phyloP scores from a whole-genome alignment of 2,888 invertebrate species.

The Drosophila paramelanica region DNA sequence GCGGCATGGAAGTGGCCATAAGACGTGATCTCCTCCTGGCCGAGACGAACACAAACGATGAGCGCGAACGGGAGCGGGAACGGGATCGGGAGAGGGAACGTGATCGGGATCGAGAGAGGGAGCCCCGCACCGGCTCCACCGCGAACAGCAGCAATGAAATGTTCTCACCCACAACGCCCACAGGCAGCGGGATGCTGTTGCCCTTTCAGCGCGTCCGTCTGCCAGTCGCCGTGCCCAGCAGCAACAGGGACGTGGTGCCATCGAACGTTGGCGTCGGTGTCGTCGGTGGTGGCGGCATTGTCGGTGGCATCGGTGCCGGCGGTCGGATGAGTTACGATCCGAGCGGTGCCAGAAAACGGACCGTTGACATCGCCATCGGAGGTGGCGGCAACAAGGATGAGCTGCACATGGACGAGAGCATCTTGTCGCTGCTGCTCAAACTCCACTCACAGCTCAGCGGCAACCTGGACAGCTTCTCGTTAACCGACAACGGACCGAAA shows the following conservation, averaged over 20 bases:
- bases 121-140: constrained; percentile 11
- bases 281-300: constrained; percentile 56
- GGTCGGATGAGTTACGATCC: constrained; percentile 74
- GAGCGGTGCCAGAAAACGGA: constrained; percentile 80
- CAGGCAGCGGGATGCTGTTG: constrained; percentile 82
- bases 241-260: constrained; percentile 85
- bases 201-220: constrained; percentile 85
- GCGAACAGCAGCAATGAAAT: constrained; percentile 76
- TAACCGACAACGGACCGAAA: constrained; percentile 85
- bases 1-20: constrained; percentile 85
- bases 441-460: constrained; percentile 95
- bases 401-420: constrained; percentile 92
- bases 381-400: constrained; percentile 85
- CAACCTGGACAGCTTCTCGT: constrained; percentile 91
- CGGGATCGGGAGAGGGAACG: constrained; percentile 23
- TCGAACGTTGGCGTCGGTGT: constrained; percentile 78
- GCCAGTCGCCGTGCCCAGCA: constrained; percentile 84
- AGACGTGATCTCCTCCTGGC: constrained; percentile 81
- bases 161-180: constrained; percentile 83
- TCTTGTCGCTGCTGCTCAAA: constrained; percentile 94
- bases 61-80: constrained; percentile 16
- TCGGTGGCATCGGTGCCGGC: constrained; percentile 29
- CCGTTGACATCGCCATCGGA: constrained; percentile 84
- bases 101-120: constrained; percentile 10
- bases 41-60: constrained; percentile 58